Conservation (phyloP, 2,797 vertebrate species). For the Amblyopsis hoosieri region DNA sequence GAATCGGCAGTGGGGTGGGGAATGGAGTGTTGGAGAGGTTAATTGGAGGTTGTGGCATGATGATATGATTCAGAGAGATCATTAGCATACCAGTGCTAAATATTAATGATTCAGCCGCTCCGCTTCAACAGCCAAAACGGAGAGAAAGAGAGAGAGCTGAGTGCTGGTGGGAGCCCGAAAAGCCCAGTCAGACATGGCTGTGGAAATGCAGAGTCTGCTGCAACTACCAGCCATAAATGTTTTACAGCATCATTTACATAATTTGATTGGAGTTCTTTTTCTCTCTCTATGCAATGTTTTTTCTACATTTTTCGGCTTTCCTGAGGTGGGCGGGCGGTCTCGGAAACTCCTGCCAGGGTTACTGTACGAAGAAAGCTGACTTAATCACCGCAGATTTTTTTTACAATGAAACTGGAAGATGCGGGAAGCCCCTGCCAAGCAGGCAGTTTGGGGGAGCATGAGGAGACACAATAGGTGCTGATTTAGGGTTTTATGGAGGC, state of each 20-base stretch:
- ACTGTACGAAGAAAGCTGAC: constrained; percentile 33
- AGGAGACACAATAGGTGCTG: constrained; percentile 44
- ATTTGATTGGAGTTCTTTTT: constrained; percentile 60
- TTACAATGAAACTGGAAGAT: constrained; percentile 42
- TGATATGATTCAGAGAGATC: constrained; percentile 73
- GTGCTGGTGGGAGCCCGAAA: constrained; percentile 56
- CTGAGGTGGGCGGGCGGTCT: constrained; percentile 14
- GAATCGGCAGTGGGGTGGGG: constrained; percentile 14
- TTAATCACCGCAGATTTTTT: constrained; percentile 48
- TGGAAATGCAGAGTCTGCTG: constrained; percentile 58
- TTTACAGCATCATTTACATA: constrained; percentile 74
- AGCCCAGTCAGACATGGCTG: constrained; percentile 37
- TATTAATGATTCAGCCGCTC: constrained; percentile 71
- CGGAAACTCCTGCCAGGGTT: constrained; percentile 30
- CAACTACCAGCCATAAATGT: constrained; percentile 70
- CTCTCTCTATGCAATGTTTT: constrained; percentile 16
- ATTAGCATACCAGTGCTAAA: constrained; percentile 75
- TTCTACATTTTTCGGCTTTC: no score
- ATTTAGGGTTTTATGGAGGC: constrained; percentile 55
- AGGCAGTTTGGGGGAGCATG: background rate
- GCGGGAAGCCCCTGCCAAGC: background rate
- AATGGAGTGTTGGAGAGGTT: constrained; percentile 60
- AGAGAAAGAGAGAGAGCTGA: constrained; percentile 11
- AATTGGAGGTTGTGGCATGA: constrained; percentile 75
- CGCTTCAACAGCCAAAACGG: constrained; percentile 52